Evolutionary conservation across 2,113 vertebrate genomes (phyloP).

Genomic region (Axis porcinus): DNA sequence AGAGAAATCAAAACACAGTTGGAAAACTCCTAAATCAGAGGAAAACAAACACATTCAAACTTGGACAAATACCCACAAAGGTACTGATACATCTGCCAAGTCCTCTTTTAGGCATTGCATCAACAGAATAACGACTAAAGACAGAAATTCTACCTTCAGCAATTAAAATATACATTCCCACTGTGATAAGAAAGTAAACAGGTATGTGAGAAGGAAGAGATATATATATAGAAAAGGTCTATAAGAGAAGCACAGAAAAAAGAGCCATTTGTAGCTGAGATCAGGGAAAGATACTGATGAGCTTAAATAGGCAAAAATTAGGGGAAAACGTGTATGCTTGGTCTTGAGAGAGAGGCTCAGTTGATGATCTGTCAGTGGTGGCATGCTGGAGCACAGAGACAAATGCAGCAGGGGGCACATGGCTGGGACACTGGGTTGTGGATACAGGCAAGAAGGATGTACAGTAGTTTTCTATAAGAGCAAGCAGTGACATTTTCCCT

Average conservation of each 20-base stretch:
- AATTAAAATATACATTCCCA: background rate
- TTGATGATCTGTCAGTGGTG: fast-evolving
- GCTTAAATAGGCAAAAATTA: background rate
- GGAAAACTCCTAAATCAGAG: background rate
- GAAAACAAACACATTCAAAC: background rate
- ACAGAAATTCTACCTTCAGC: background rate
- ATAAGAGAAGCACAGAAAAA: background rate
- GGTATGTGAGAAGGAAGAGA: background rate
- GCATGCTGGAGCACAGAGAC: too few species aligned
- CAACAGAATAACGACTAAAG: background rate
- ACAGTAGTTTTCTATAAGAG: background rate
- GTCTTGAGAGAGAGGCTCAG: background rate
- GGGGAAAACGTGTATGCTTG: background rate
- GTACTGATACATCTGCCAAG: background rate
- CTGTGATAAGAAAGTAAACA: too few species aligned
- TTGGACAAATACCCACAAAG: background rate
- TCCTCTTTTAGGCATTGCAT: background rate
- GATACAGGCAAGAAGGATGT: background rate
- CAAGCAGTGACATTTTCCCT: background rate
- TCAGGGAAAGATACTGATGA: background rate
- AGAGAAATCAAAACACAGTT: background rate
- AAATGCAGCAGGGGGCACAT: fast-evolving
- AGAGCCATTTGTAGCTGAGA: background rate
- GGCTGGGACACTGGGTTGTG: background rate
- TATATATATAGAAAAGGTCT: background rate